A percentile compares a stretch with the other conserved stretches of the same genome.
These are phyloP conservation scores for Euleptes europaea DNA, from an alignment of 2,113 vertebrate species.

Conservation along the genomic window DNA sequence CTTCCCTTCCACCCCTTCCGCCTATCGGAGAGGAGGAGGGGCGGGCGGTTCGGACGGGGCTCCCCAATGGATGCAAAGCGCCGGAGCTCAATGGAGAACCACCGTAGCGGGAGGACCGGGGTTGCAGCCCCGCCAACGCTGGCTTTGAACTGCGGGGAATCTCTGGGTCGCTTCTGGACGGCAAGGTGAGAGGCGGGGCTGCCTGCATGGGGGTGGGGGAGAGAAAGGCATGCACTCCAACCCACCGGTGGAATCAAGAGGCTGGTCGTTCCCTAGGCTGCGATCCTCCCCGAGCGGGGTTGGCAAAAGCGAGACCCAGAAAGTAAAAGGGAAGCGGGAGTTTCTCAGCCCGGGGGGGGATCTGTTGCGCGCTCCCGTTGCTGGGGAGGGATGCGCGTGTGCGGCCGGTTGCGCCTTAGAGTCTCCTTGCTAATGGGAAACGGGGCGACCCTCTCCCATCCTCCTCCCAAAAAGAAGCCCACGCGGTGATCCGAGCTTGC, in stretches of 20 bases:
- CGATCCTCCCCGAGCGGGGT: slow-evolving; percentile 8
- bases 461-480: neutral
- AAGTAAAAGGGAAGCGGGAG: neutral
- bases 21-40: neutral
- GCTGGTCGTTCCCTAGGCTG: neutral
- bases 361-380: neutral
- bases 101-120: neutral
- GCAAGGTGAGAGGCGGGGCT: neutral
- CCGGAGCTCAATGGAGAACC: slow-evolving; percentile 11
- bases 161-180: neutral
- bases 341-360: neutral
- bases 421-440: neutral
- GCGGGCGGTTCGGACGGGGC: neutral
- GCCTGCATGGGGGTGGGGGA: neutral
- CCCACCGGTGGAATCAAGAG: neutral
- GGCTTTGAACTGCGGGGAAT: neutral
- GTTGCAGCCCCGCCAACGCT: too few relatives aligned
- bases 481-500: neutral
- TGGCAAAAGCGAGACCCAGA: neutral
- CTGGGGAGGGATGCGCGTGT: neutral
- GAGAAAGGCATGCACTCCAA: neutral
- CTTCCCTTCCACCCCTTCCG: neutral
- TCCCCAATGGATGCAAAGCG: neutral
- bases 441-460: neutral
- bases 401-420: neutral